Conservation (phyloP, 2,113 vertebrate genomes). For the Phodopus roborovskii region DNA sequence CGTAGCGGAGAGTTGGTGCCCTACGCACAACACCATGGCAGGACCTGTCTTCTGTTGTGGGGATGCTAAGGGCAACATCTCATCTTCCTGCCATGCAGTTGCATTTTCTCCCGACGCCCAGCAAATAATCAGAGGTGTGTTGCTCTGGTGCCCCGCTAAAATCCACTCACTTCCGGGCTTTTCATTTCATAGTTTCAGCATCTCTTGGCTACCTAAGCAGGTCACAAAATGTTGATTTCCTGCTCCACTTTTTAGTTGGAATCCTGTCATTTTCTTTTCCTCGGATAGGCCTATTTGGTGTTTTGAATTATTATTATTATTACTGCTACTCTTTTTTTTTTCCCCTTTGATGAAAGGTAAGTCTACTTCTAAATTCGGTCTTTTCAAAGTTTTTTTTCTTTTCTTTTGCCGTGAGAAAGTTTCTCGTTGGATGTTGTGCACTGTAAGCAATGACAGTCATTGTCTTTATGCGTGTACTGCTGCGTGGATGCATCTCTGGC, state of each 20-base stretch:
- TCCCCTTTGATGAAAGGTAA: background rate
- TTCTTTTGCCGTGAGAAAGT: background rate
- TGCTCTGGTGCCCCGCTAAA: background rate
- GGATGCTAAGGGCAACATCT: background rate
- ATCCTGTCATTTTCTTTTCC: background rate
- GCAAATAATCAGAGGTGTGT: background rate
- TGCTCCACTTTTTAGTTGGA: conserved; percentile 31
- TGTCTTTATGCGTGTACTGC: background rate
- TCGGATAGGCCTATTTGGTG: conserved; percentile 1
- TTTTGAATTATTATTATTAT: conserved; percentile 22
- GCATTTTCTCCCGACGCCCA: background rate
- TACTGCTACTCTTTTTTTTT: background rate
- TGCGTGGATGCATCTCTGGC: background rate
- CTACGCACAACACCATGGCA: background rate
- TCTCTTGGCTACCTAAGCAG: background rate
- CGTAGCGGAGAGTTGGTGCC: background rate
- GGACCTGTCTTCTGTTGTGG: background rate
- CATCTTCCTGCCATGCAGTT: background rate
- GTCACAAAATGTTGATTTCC: conserved; percentile 12
- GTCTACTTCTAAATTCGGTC: background rate
- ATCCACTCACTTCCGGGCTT: background rate
- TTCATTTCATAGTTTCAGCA: background rate
- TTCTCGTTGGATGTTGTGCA: conserved; percentile 28
- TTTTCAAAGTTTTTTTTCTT: background rate
- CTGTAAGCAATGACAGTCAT: background rate